Evolutionary conservation across 2,113 vertebrate species (phyloP).

Genomic region (Gymnarchus niloticus): DNA sequence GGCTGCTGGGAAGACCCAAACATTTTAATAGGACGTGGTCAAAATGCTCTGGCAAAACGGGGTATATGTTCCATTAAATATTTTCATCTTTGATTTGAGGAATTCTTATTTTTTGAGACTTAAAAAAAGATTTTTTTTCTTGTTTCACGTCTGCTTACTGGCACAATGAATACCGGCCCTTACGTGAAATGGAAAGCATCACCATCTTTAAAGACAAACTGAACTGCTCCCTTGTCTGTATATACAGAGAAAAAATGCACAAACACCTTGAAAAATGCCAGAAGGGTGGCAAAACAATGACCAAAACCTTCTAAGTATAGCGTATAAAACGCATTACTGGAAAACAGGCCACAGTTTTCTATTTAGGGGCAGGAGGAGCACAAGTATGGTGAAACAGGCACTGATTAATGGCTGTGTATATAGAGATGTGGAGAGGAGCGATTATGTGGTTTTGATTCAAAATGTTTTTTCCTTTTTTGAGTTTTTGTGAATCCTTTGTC

Average conservation of each 20-base stretch:
- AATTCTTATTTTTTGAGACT: not conserved
- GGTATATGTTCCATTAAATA: too few species aligned
- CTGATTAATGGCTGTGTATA: conserved; percentile 8
- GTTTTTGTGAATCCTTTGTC: not conserved
- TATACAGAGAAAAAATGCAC: not conserved
- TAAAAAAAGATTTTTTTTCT: not conserved
- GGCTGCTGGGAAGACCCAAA: too few species aligned
- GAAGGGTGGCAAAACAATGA: not conserved
- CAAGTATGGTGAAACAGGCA: not conserved
- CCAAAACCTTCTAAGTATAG: not conserved
- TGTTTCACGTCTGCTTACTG: not conserved
- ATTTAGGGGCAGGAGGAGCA: not conserved
- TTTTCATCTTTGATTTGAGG: not conserved
- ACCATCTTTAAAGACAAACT: not conserved
- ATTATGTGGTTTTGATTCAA: conserved; percentile 9
- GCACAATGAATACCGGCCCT: not conserved
- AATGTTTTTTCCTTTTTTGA: not conserved
- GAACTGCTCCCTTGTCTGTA: not conserved
- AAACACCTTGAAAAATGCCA: not conserved
- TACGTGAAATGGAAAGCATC: not conserved
- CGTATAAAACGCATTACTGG: not conserved
- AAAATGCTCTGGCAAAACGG: too few species aligned
- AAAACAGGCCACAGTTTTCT: not conserved
- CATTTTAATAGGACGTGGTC: too few species aligned
- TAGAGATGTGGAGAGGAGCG: not conserved